These are phyloP conservation scores for Girardinichthys multiradiatus DNA, from an alignment of 2,113 vertebrate genomes.

Conservation along the genomic window DNA sequence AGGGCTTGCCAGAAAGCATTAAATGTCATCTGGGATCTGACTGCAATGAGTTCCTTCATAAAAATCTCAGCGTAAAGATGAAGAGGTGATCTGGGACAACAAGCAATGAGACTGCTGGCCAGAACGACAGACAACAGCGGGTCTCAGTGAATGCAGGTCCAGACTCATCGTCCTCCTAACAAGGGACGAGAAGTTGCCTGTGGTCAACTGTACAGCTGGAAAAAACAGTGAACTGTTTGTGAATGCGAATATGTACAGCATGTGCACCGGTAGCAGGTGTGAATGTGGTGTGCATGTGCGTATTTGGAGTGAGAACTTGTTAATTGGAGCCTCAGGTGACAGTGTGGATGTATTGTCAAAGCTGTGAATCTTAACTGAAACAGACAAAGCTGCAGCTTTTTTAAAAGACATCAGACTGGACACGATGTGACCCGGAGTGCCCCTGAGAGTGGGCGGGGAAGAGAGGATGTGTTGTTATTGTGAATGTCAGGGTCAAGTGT, in stretches of 20 bases:
- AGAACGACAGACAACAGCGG: slow-evolving; percentile 43
- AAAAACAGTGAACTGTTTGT: not conserved
- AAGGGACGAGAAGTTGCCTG: slow-evolving; percentile 38
- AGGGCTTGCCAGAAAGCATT: slow-evolving; percentile 41
- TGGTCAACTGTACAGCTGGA: slow-evolving; percentile 33
- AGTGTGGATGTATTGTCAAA: slow-evolving; percentile 34
- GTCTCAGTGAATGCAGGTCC: slow-evolving; percentile 35
- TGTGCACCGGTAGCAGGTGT: slow-evolving; percentile 26
- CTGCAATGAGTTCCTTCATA: slow-evolving; percentile 66
- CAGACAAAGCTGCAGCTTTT: slow-evolving; percentile 50
- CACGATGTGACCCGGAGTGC: slow-evolving; percentile 22
- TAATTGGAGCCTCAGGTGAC: slow-evolving; percentile 63
- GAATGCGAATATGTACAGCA: not conserved
- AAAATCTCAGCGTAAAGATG: slow-evolving; percentile 48
- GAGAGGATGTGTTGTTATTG: slow-evolving; percentile 2
- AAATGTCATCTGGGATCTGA: slow-evolving; percentile 63
- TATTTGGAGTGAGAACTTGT: slow-evolving; percentile 38
- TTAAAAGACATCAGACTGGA: slow-evolving; percentile 43
- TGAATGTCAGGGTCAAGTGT: not conserved
- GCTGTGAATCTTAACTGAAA: slow-evolving; percentile 48
- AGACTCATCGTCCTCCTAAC: slow-evolving; percentile 48
- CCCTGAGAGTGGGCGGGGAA: slow-evolving; percentile 17
- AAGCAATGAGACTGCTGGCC: slow-evolving; percentile 35
- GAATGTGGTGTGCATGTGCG: slow-evolving; percentile 25
- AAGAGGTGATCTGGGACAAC: slow-evolving; percentile 59